These are phyloP conservation scores for Drosophila neonasuta DNA, from an alignment of 2,888 invertebrate genomes.

Conservation along the genomic window DNA sequence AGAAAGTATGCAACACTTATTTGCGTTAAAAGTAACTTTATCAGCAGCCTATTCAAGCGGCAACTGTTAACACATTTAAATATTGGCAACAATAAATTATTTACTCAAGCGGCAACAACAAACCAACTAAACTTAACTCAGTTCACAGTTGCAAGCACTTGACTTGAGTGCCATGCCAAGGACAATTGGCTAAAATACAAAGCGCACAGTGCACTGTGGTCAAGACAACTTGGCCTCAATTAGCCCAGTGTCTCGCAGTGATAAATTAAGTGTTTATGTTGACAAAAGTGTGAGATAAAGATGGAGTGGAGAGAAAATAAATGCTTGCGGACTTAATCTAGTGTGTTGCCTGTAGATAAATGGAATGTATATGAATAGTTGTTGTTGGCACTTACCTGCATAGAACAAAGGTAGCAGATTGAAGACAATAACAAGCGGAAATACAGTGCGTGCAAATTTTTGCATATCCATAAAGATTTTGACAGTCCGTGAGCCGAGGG, in stretches of 20 bases:
- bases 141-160: conserved; percentile 15
- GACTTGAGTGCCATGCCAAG: conserved; percentile 39
- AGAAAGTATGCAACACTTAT: neutral
- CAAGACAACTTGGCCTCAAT: conserved; percentile 22
- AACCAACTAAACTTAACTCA: neutral
- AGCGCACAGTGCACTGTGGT: neutral
- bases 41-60: neutral
- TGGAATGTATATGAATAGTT: neutral
- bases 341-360: conserved; percentile 30
- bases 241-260: conserved; percentile 12
- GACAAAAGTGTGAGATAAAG: conserved; percentile 3
- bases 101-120: conserved; percentile 13
- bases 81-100: conserved; percentile 6
- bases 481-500: conserved; percentile 52
- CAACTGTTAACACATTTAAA: conserved; percentile 3
- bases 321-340: conserved; percentile 27
- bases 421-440: conserved; percentile 82
- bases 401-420: conserved; percentile 82
- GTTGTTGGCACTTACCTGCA: conserved; percentile 79
- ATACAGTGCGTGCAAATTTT: conserved; percentile 79
- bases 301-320: neutral
- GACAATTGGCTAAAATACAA: conserved; percentile 19
- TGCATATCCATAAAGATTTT: conserved; percentile 78
- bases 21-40: too few species aligned
- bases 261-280: conserved; percentile 17